phyloP scores from a whole-genome alignment of 2,888 invertebrate genomes.

The Mimumesa dahlbomi region DNA sequence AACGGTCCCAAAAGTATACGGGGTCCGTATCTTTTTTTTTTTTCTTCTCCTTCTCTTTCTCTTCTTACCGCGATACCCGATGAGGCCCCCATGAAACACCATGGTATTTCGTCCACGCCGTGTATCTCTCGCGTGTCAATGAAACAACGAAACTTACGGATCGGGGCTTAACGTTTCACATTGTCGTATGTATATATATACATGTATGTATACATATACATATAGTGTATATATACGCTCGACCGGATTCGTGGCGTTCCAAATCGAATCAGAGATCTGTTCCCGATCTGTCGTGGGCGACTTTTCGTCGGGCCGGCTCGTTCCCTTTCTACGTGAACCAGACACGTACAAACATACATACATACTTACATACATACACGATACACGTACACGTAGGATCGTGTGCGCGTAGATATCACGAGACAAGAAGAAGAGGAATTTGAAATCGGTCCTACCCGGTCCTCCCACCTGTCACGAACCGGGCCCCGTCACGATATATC shows the following conservation, averaged over 20 bases:
- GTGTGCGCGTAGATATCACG: conserved; percentile 38
- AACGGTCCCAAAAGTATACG: conserved; percentile 52
- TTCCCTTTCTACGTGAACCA: conserved; percentile 1
- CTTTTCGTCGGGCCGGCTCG: conserved; percentile 43
- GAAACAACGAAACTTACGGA: conserved; percentile 44
- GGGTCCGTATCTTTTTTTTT: conserved; percentile 2
- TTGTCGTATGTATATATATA: conserved; percentile 17
- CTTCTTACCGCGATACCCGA: too few relatives aligned
- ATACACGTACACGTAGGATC: neutral
- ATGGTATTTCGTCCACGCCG: conserved; percentile 30
- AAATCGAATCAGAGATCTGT: conserved; percentile 61
- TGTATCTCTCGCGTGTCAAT: conserved; percentile 50
- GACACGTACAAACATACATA: too few relatives aligned
- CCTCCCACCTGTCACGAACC: conserved; percentile 63
- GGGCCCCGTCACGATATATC: conserved; percentile 62
- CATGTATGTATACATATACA: too few relatives aligned
- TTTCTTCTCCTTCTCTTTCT: conserved; percentile 3
- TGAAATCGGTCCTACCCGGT: conserved; percentile 49
- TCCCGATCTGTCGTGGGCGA: conserved; percentile 62
- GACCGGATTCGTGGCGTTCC: conserved; percentile 57
- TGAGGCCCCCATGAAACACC: too few relatives aligned
- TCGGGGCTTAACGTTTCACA: conserved; percentile 32
- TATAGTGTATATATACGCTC: conserved; percentile 34
- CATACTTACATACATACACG: too few relatives aligned
- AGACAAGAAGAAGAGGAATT: conserved; percentile 56